A percentile compares a stretch with the other conserved stretches of the same genome.
phyloP scores from a whole-genome alignment of 2,113 vertebrate species.

The Centrocercus urophasianus region DNA sequence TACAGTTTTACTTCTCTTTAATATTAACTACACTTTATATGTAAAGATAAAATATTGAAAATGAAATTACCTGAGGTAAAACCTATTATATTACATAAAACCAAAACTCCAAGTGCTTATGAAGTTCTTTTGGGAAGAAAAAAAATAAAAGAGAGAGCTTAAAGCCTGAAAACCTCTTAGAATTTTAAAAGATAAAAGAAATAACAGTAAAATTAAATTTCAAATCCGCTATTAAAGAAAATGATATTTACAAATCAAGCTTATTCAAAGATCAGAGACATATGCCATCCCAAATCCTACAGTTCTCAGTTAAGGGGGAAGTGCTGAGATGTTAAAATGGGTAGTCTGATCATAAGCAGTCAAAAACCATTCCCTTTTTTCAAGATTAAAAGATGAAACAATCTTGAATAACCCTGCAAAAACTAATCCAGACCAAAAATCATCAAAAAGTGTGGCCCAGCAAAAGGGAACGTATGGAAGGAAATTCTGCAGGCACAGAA shows the following conservation, averaged over 20 bases:
- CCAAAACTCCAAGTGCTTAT: slow-evolving; percentile 26
- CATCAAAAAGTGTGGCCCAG: background rate
- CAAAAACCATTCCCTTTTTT: background rate
- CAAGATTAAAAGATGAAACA: background rate
- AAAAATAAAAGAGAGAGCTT: background rate
- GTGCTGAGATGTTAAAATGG: slow-evolving; percentile 36
- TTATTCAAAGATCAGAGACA: slow-evolving; percentile 40
- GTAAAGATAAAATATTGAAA: slow-evolving; percentile 67
- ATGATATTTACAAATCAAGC: slow-evolving; percentile 38
- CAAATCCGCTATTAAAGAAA: slow-evolving; percentile 49
- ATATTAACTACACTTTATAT: slow-evolving; percentile 56
- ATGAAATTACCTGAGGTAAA: slow-evolving; percentile 65
- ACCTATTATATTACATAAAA: slow-evolving; percentile 30
- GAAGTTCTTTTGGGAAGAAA: slow-evolving; percentile 45
- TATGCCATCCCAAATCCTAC: background rate
- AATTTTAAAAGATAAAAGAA: slow-evolving; percentile 31
- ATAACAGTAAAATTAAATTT: slow-evolving; percentile 46
- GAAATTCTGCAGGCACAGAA: background rate
- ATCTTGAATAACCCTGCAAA: background rate
- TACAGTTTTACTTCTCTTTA: slow-evolving; percentile 61
- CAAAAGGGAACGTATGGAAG: background rate
- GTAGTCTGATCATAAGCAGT: background rate
- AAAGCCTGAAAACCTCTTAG: slow-evolving; percentile 4
- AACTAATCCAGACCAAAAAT: background rate
- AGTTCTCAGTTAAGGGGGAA: slow-evolving; percentile 38